Evolutionary conservation across 2,797 vertebrate genomes (phyloP).

Genomic region (Toxotes lorentzi): DNA sequence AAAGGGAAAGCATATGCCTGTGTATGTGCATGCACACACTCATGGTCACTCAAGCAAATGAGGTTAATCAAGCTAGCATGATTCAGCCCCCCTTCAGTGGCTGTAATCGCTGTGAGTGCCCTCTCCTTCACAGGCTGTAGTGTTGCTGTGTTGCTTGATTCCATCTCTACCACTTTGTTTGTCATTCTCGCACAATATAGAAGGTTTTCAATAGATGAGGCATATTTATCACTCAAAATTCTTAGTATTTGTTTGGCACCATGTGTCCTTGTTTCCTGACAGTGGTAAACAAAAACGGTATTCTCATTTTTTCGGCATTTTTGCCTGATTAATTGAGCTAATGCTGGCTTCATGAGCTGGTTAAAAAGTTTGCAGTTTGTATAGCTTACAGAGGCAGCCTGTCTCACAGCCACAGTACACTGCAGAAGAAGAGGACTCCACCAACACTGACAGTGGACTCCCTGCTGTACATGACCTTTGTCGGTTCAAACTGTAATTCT

Average conservation of each 20-base stretch:
- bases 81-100: slow-evolving; percentile 20
- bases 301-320: not conserved
- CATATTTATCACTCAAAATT: not conserved
- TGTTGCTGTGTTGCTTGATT: not conserved
- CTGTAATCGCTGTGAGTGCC: slow-evolving; percentile 7
- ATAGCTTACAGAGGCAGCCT: too few relatives aligned
- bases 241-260: not conserved
- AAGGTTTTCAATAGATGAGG: not conserved
- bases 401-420: too few relatives aligned
- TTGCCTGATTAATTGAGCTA: not conserved
- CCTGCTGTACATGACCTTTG: too few relatives aligned
- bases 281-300: not conserved
- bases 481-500: too few relatives aligned
- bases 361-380: too few relatives aligned
- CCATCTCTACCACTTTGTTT: not conserved
- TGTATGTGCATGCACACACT: slow-evolving; percentile 19
- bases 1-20: slow-evolving; percentile 34
- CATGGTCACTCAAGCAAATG: slow-evolving; percentile 74
- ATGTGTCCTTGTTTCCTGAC: not conserved
- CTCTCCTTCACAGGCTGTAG: not conserved
- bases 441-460: too few relatives aligned
- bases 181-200: too few relatives aligned
- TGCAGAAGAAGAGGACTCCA: too few relatives aligned
- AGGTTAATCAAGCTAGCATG: slow-evolving; percentile 75
- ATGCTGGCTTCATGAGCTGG: not conserved